Evolutionary conservation across 2,113 vertebrate species (phyloP).

Genomic region (Rhynchomys soricoides): DNA sequence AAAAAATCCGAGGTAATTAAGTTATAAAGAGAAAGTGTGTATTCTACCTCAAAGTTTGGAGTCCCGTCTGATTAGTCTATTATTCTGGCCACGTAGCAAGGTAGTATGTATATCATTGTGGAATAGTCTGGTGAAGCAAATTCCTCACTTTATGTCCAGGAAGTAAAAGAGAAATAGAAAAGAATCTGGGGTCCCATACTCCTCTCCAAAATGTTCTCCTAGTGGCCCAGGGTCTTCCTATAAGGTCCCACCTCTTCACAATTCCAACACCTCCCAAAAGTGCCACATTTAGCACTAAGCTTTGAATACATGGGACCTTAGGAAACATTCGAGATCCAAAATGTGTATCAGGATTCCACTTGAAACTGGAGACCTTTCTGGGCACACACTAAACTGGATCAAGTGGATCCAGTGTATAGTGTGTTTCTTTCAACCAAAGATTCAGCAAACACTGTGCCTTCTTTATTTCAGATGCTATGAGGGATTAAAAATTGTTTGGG

Average conservation of each 20-base stretch:
- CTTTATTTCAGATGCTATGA: background rate
- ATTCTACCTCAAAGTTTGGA: background rate
- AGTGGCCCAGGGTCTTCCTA: background rate
- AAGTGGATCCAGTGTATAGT: background rate
- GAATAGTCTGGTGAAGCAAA: background rate
- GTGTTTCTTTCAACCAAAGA: background rate
- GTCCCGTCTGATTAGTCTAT: background rate
- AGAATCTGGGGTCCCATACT: too few relatives aligned
- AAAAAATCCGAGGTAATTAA: background rate
- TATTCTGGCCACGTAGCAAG: background rate
- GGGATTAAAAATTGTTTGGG: background rate
- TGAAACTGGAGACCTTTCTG: constrained; percentile 7
- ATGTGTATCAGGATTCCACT: background rate
- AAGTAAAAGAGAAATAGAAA: background rate
- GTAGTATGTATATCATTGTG: background rate
- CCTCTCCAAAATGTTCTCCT: background rate
- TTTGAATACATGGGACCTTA: background rate
- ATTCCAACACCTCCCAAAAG: background rate
- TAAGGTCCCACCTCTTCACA: background rate
- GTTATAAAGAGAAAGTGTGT: background rate
- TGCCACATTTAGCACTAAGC: background rate
- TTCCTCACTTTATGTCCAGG: background rate
- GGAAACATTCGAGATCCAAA: background rate
- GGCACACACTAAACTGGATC: background rate
- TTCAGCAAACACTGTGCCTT: background rate